Conservation (phyloP, 2,888 invertebrate species). For the Lampropteryx suffumata region DNA sequence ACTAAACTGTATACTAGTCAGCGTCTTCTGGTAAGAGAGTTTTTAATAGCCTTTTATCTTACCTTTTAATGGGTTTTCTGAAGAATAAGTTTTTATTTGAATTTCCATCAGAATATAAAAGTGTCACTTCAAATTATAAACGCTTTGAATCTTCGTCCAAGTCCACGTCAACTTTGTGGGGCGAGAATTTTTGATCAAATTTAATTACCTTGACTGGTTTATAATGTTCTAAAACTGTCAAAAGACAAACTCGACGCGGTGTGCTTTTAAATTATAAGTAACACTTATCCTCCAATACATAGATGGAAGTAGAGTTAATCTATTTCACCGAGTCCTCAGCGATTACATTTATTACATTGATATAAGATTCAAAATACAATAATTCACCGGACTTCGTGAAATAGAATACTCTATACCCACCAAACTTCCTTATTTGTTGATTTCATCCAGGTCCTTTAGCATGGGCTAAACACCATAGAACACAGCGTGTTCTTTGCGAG, state of each 20-base stretch:
- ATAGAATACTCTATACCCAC: no score
- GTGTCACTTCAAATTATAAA: constrained; percentile 72
- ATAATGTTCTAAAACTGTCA: constrained; percentile 7
- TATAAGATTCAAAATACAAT: no score
- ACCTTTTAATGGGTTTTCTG: constrained; percentile 37
- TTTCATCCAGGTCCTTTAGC: no score
- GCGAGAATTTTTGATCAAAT: constrained; percentile 22
- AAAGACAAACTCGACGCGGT: not conserved
- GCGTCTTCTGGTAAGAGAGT: constrained; percentile 21
- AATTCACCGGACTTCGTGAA: no score
- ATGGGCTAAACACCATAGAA: no score
- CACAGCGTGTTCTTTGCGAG: no score
- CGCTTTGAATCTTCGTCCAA: constrained; percentile 55
- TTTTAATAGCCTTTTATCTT: constrained; percentile 49
- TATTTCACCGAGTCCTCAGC: no score
- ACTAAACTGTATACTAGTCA: constrained; percentile 31
- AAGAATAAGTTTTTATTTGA: constrained; percentile 36
- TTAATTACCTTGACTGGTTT: not conserved
- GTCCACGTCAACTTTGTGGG: constrained; percentile 52
- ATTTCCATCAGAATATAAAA: constrained; percentile 59
- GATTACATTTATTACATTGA: no score
- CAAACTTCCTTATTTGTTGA: no score
- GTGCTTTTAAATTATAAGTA: no score
- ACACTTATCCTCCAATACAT: no score
- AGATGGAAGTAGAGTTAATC: no score